Evolutionary conservation across 2,797 vertebrate genomes (phyloP).

Genomic region (Xenentodon cancila): DNA sequence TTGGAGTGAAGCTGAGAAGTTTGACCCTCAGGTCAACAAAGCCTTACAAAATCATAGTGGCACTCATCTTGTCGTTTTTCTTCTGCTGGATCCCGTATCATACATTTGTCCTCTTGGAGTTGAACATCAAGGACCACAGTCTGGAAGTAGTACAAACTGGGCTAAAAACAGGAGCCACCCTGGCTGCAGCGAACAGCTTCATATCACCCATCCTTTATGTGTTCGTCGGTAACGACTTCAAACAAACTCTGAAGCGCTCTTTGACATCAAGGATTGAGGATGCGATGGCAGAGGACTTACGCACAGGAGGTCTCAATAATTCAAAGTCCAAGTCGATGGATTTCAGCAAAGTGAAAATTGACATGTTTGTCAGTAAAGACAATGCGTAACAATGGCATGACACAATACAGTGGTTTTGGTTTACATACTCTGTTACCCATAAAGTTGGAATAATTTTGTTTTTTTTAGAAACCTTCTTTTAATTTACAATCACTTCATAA

Average conservation of each 20-base stretch:
- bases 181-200: constrained; percentile 89
- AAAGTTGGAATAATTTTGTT: too few species aligned
- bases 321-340: constrained; percentile 68
- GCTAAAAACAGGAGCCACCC: constrained; percentile 78
- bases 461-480: too few species aligned
- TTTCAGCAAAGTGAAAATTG: constrained; percentile 2
- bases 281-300: constrained; percentile 86
- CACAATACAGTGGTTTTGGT: not conserved
- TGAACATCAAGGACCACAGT: constrained; percentile 48
- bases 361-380: not conserved
- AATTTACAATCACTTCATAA: too few species aligned
- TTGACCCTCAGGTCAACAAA: constrained; percentile 83
- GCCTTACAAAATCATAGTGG: constrained; percentile 88
- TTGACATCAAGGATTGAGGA: constrained; percentile 84
- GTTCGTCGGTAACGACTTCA: constrained; percentile 91
- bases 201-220: constrained; percentile 91
- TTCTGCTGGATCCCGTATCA: constrained; percentile 93
- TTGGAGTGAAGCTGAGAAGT: constrained; percentile 79
- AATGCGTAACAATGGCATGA: not conserved
- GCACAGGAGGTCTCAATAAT: constrained; percentile 73
- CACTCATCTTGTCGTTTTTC: constrained; percentile 89
- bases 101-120: constrained; percentile 83
- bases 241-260: constrained; percentile 81
- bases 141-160: constrained; percentile 71
- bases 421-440: too few species aligned